Conservation (phyloP, 2,797 vertebrate genomes). For the Natrix natrix region DNA sequence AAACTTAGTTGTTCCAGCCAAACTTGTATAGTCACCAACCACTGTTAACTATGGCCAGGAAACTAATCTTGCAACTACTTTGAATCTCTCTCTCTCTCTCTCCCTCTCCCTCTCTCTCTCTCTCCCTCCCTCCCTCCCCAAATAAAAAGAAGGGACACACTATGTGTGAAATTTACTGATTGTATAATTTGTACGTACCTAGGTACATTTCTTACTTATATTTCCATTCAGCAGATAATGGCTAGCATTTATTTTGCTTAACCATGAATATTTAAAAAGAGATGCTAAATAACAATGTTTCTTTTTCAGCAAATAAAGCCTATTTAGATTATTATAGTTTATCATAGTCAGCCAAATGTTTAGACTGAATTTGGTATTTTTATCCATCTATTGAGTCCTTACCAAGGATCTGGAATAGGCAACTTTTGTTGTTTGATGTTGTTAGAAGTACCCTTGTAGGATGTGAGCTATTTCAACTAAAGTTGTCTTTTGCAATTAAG, state of each 20-base stretch:
- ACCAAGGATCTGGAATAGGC: not conserved
- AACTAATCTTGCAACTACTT: not conserved
- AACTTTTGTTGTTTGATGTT: not conserved
- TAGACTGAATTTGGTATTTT: not conserved
- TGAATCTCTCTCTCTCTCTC: not conserved
- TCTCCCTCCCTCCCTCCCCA: too few species aligned
- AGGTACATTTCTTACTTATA: slow-evolving; percentile 29
- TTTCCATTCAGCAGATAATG: slow-evolving; percentile 27
- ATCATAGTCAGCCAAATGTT: not conserved
- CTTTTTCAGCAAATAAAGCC: slow-evolving; percentile 36
- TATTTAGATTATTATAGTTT: not conserved
- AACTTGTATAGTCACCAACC: not conserved
- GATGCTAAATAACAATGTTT: slow-evolving; percentile 43
- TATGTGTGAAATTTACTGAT: not conserved
- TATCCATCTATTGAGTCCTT: not conserved
- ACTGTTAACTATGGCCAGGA: not conserved
- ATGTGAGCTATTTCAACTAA: not conserved
- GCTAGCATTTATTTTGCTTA: slow-evolving; percentile 43
- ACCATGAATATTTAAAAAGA: slow-evolving; percentile 33
- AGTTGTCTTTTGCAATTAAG: not conserved
- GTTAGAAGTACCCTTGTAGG: not conserved
- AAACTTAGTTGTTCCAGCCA: not conserved
- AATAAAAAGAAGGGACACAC: too few species aligned
- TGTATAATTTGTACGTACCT: not conserved
- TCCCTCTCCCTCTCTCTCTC: too few species aligned